These are phyloP conservation scores for Dromas ardeola DNA, from an alignment of 2,113 vertebrate genomes.

Conservation along the genomic window DNA sequence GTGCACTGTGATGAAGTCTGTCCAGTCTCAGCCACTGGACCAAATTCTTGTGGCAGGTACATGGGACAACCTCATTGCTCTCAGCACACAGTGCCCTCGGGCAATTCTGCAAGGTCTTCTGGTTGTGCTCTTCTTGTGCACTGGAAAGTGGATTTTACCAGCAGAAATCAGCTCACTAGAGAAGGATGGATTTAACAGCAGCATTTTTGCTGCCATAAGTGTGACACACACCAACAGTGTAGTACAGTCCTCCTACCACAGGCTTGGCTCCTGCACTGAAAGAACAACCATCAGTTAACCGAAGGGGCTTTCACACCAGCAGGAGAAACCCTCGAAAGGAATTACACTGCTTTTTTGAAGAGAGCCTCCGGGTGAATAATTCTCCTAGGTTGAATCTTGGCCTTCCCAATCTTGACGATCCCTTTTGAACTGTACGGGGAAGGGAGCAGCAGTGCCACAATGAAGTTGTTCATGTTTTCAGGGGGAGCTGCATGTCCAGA, in stretches of 20 bases:
- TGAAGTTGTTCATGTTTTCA: not conserved
- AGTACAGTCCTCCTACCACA: not conserved
- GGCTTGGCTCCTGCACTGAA: not conserved
- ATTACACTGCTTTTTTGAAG: not conserved
- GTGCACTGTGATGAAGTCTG: not conserved
- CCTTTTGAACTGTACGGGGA: not conserved
- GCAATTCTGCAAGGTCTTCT: not conserved
- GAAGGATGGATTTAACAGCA: not conserved
- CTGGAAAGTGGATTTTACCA: not conserved
- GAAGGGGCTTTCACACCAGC: not conserved
- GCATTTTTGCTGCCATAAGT: not conserved
- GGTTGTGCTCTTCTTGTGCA: not conserved
- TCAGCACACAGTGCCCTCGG: not conserved
- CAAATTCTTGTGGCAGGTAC: not conserved
- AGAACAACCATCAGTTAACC: not conserved
- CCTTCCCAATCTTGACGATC: not conserved
- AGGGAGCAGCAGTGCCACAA: not conserved
- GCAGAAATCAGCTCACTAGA: not conserved
- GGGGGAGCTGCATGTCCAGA: not conserved
- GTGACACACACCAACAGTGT: fast-evolving
- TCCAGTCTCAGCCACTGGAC: not conserved
- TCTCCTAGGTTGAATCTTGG: not conserved
- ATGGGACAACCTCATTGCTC: not conserved
- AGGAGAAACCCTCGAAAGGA: not conserved
- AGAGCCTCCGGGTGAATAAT: not conserved